These are phyloP conservation scores for Pyralis farinalis DNA, from an alignment of 2,888 invertebrate species.

Conservation along the genomic window DNA sequence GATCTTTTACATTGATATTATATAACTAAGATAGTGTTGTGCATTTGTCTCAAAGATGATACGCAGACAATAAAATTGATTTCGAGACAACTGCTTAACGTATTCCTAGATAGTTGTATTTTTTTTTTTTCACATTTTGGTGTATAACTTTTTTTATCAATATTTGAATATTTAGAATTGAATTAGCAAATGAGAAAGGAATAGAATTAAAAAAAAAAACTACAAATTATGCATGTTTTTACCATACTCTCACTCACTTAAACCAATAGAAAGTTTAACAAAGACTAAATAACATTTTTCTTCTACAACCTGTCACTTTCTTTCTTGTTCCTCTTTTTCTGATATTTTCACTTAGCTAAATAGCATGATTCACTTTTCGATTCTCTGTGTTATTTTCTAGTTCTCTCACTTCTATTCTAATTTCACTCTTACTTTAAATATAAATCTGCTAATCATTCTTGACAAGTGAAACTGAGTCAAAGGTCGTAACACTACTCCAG, in stretches of 20 bases:
- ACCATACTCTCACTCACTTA: neutral
- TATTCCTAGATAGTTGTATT: neutral
- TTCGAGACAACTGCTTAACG: neutral
- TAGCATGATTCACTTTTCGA: conserved; percentile 11
- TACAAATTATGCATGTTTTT: conserved; percentile 2
- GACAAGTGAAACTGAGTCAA: too few relatives aligned
- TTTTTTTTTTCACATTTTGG: neutral
- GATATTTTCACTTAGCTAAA: neutral
- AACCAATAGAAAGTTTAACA: neutral
- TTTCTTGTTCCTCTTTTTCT: neutral
- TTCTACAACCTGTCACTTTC: neutral
- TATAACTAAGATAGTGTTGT: neutral
- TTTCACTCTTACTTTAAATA: neutral
- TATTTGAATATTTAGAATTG: neutral
- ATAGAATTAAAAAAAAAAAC: conserved; percentile 3
- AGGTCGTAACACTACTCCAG: too few relatives aligned
- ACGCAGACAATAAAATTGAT: neutral
- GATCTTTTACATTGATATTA: neutral
- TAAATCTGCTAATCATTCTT: too few relatives aligned
- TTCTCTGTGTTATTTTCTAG: conserved; percentile 14
- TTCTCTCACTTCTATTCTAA: conserved; percentile 13
- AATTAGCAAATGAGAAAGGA: neutral
- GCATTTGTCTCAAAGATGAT: neutral
- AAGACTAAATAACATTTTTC: neutral
- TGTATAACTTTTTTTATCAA: neutral